A percentile compares a stretch with the other conserved stretches of the same genome.
Conservation (phyloP, 2,888 invertebrate species). For the Luffia ferchaultella region DNA sequence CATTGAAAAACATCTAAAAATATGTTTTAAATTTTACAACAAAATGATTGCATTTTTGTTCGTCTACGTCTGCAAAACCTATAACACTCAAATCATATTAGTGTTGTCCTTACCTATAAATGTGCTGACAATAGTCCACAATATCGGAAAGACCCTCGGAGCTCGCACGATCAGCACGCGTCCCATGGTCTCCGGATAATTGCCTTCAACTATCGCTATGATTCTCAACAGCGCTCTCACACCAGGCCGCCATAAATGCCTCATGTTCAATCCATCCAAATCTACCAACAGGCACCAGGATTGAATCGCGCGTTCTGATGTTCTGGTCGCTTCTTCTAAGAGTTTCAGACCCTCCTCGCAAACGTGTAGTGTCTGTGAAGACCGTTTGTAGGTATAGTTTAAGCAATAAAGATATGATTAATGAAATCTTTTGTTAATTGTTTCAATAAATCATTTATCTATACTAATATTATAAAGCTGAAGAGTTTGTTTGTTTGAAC, state of each 20-base stretch:
- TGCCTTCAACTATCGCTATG: conserved; percentile 77
- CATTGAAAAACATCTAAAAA: no score
- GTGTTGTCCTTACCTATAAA: conserved; percentile 91
- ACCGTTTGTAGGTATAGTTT: background rate
- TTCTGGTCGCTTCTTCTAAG: conserved; percentile 85
- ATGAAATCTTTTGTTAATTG: no score
- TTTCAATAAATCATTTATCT: no score
- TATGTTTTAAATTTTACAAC: no score
- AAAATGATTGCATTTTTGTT: no score
- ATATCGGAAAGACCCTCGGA: conserved; percentile 92
- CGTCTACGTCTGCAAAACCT: no score
- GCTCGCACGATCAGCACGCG: conserved; percentile 90
- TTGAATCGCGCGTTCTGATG: conserved; percentile 83
- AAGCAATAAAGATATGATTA: background rate
- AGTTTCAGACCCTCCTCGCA: conserved; percentile 91
- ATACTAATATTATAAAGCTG: no score
- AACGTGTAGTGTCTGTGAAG: conserved; percentile 76
- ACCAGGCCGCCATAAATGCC: conserved; percentile 94
- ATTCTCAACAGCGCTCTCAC: conserved; percentile 75
- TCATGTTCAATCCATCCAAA: conserved; percentile 93
- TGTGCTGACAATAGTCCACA: conserved; percentile 94
- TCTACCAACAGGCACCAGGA: conserved; percentile 92
- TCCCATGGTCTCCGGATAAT: conserved; percentile 96
- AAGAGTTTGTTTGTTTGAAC: no score
- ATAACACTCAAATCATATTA: no score